Conservation (phyloP, 1,140 invertebrate genomes). For the Druon quercuslanigerum region DNA sequence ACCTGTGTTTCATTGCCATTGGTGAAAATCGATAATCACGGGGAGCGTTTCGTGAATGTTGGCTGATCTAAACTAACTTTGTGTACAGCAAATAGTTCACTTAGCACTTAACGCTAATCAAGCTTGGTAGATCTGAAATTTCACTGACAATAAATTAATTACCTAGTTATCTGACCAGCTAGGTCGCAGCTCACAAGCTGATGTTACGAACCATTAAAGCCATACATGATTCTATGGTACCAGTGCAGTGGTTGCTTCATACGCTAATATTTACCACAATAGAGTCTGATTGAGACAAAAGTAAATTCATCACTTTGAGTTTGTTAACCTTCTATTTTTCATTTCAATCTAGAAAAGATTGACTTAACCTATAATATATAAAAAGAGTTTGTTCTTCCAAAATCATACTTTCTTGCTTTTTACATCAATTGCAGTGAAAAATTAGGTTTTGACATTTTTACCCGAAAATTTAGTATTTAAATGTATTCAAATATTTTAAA, state of each 20-base stretch:
- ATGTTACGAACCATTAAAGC: slow-evolving; percentile 48
- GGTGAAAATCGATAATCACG: slow-evolving; percentile 2
- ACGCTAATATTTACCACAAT: slow-evolving; percentile 21
- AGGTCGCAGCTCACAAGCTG: slow-evolving; percentile 57
- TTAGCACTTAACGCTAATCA: slow-evolving; percentile 49
- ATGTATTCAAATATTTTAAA: no score
- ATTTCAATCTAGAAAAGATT: not conserved
- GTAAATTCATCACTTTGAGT: slow-evolving; percentile 49
- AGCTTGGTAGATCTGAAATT: slow-evolving; percentile 63
- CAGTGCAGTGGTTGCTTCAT: slow-evolving; percentile 37
- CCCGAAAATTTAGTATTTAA: no score
- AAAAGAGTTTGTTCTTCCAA: no score
- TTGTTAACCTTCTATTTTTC: slow-evolving; percentile 39
- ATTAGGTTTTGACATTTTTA: no score
- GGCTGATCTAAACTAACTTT: slow-evolving; percentile 39
- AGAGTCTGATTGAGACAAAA: slow-evolving; percentile 41
- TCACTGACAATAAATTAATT: slow-evolving; percentile 70
- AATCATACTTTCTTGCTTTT: no score
- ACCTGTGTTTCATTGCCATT: slow-evolving; percentile 30
- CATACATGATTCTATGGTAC: slow-evolving; percentile 52
- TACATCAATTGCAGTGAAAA: no score
- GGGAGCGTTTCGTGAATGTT: not conserved
- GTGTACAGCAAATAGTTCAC: slow-evolving; percentile 38
- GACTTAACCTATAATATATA: no score
- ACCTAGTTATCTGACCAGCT: slow-evolving; percentile 63